Evolutionary conservation across 35 echinoderm and acorn worm species (phyloP).

Genomic region (Diadema setosum): DNA sequence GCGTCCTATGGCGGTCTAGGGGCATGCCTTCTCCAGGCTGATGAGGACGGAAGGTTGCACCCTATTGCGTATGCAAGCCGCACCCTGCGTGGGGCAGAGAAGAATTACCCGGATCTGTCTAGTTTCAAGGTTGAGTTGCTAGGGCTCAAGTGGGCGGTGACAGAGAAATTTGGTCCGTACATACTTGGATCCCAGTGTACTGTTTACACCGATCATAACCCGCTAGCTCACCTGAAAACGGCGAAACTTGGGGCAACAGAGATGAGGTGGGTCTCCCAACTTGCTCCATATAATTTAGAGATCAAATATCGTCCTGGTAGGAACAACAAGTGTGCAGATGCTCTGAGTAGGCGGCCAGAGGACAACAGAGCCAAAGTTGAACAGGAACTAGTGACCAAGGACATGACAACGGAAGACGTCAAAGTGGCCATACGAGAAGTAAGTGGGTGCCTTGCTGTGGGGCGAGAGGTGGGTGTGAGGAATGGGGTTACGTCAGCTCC

Average conservation of each 20-base stretch:
- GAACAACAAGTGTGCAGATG: slow-evolving; percentile 48
- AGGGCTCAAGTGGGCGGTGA: too few relatives aligned
- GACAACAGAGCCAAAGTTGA: too few relatives aligned
- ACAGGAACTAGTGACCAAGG: too few relatives aligned
- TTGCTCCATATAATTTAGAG: slow-evolving; percentile 25
- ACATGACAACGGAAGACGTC: too few relatives aligned
- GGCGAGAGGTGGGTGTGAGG: too few relatives aligned
- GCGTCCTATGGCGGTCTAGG: not conserved
- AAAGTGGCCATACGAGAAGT: too few relatives aligned
- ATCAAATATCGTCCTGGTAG: slow-evolving; percentile 34
- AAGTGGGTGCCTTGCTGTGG: too few relatives aligned
- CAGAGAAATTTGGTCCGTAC: not conserved
- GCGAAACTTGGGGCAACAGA: slow-evolving; percentile 63
- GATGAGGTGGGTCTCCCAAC: slow-evolving; percentile 48
- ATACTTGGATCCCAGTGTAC: slow-evolving; percentile 4
- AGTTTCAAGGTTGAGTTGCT: too few relatives aligned
- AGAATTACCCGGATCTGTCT: too few relatives aligned
- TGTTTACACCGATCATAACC: slow-evolving; percentile 34
- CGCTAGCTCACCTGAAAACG: not conserved
- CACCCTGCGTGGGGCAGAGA: too few relatives aligned
- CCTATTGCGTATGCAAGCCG: slow-evolving; percentile 29
- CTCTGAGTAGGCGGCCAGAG: slow-evolving; percentile 32
- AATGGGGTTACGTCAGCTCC: too few relatives aligned
- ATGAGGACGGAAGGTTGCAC: not conserved
- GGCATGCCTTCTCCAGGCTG: not conserved